Evolutionary conservation across 1,140 invertebrate genomes (phyloP).

Genomic region (Achroia grisella): DNA sequence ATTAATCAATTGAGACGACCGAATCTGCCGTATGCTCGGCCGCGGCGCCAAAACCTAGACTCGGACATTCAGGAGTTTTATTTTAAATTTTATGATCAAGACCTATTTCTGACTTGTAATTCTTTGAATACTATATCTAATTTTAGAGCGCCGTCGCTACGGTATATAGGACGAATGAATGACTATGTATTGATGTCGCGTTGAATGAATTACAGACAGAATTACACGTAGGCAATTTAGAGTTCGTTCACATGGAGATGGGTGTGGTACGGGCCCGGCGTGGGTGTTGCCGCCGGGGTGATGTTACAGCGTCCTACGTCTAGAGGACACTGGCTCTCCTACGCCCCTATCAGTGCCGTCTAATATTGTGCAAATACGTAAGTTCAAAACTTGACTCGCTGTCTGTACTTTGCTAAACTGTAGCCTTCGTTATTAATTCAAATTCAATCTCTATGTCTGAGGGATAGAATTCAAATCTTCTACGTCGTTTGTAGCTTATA

Average conservation of each 20-base stretch:
- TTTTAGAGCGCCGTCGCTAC: conserved; percentile 13
- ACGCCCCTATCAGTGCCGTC: too few species aligned
- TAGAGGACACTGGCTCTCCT: too few species aligned
- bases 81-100: conserved; percentile 17
- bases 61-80: conserved; percentile 5
- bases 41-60: neutral
- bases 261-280: neutral
- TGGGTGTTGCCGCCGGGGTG: neutral
- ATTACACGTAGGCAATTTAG: neutral
- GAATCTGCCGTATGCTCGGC: too few species aligned
- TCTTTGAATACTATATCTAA: conserved; percentile 13
- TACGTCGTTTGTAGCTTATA: too few species aligned
- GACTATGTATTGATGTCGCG: neutral
- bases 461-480: too few species aligned
- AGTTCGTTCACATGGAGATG: neutral
- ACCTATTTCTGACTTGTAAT: conserved; percentile 12
- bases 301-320: too few species aligned
- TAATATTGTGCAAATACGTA: too few species aligned
- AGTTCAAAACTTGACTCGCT: too few species aligned
- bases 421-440: too few species aligned
- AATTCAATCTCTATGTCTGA: too few species aligned
- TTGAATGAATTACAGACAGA: neutral
- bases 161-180: conserved; percentile 9
- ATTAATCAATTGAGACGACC: too few species aligned
- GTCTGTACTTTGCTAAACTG: too few species aligned